Evolutionary conservation across 2,888 invertebrate species (phyloP), one percentile per base, ranked within the genome.

Genomic region (Cantharis lateralis): DNA sequence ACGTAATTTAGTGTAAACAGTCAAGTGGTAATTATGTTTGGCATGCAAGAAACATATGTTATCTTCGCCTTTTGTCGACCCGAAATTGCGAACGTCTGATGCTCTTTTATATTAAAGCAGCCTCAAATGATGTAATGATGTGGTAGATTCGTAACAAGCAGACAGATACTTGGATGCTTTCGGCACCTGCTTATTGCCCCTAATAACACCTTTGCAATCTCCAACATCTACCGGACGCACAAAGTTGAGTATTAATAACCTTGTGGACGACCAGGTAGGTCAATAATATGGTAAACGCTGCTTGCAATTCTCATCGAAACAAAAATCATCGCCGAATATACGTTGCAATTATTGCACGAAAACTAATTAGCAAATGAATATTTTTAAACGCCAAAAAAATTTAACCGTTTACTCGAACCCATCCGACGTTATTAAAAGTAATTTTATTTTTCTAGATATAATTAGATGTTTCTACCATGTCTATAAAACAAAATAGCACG

Each of bases 101-200:
- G 64, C 64, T 48, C 64, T 66, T 72, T 78, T 69, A 70, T 62
- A 69, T 71, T 71, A 62, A 48, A 78, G 64, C 84, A 85, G 85
- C 86, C 85, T 85, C 87, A 87, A 87, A 87, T 86, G 87, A 87
- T 84, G 87, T 88, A 88, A 88, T 87, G 87, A 86, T 84, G 76
- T 83, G 82, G 81, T 82, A 81, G 75, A 82, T 75, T 78, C 82
- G 80, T 86, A 86, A 87, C 87, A 87, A 87, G 85, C 85, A 84
- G 85, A 85, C 86, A 83, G 82, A 84, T 81, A 83, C 82, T 84
- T 83, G 84, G 83, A 82, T 85, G 86, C 87, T 88, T 87, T 88
- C 88, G 87, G 87, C 88, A 88, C 88, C 88, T 88, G 88, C 87
- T 87, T 87, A 87, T 86, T 85, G 86, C 84, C 79, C 84, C 85